These are phyloP conservation scores for Schizotus pectinicornis DNA, from an alignment of 2,888 invertebrate genomes.

Conservation along the genomic window DNA sequence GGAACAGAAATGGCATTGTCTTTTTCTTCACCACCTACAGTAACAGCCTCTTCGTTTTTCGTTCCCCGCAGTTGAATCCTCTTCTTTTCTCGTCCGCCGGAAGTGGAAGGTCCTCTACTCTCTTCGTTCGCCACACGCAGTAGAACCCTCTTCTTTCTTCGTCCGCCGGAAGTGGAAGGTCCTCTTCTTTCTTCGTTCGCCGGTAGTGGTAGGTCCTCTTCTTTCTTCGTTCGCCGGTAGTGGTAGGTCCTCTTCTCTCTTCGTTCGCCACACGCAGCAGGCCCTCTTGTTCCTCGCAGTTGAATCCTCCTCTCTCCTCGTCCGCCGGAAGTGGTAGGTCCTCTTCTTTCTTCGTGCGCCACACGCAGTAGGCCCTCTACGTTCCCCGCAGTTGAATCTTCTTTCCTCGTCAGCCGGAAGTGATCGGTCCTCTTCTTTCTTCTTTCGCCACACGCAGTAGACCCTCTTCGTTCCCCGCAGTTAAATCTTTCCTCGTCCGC, in stretches of 20 bases:
- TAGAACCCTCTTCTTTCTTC: not conserved
- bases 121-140: not conserved
- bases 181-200: slow-evolving; percentile 11
- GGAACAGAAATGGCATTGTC: too few relatives aligned
- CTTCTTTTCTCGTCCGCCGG: not conserved
- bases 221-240: too few relatives aligned
- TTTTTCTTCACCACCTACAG: too few relatives aligned
- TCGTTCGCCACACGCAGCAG: not conserved
- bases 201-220: not conserved
- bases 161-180: not conserved
- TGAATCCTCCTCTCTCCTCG: slow-evolving; percentile 7
- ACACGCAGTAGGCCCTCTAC: not conserved
- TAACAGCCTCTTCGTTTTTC: too few relatives aligned
- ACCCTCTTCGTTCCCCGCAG: not conserved
- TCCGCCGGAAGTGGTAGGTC: too few relatives aligned
- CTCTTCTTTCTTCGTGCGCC: slow-evolving; percentile 7
- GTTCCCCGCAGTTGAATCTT: not conserved
- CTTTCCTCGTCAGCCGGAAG: too few relatives aligned
- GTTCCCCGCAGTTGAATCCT: too few relatives aligned
- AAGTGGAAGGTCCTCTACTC: too few relatives aligned
- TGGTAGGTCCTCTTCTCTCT: slow-evolving; percentile 10
- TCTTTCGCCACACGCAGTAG: not conserved
- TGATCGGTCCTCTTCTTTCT: slow-evolving; percentile 14
- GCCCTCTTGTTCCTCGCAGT: not conserved
- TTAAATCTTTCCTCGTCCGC: not conserved